phyloP scores from a whole-genome alignment of 2,888 invertebrate genomes.

The Platerodrilus igneus region DNA sequence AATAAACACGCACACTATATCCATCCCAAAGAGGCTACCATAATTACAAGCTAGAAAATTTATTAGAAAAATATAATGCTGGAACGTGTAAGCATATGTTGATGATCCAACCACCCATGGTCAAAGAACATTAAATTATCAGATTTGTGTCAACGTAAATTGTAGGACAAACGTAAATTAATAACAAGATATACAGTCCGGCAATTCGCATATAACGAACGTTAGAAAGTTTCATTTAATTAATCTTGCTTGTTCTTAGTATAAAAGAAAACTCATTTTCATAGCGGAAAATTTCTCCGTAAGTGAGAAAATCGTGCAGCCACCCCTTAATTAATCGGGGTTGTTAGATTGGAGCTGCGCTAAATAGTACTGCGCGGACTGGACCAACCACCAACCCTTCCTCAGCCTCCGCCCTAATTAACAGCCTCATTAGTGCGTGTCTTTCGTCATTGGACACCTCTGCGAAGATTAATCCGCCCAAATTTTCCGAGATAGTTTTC shows the following conservation, averaged over 20 bases:
- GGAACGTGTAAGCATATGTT: too few species aligned
- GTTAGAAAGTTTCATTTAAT: background rate
- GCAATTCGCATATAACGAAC: too few species aligned
- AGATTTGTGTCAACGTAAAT: constrained; percentile 35
- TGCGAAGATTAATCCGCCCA: constrained; percentile 20
- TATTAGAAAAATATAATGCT: too few species aligned
- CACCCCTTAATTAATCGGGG: constrained; percentile 47
- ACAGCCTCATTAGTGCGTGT: constrained; percentile 38
- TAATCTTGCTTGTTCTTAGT: background rate
- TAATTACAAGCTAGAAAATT: too few species aligned
- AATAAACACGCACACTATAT: too few species aligned
- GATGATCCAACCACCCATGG: constrained; percentile 36
- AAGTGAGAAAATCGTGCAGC: constrained; percentile 29
- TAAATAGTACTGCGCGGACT: constrained; percentile 49
- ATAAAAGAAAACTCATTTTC: too few species aligned
- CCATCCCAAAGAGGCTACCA: too few species aligned
- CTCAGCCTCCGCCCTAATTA: constrained; percentile 46
- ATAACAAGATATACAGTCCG: too few species aligned
- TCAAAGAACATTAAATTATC: constrained; percentile 33
- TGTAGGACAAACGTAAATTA: constrained; percentile 33
- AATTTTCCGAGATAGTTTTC: constrained; percentile 8
- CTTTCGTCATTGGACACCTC: constrained; percentile 29
- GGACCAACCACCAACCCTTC: constrained; percentile 43
- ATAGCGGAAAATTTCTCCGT: constrained; percentile 20
- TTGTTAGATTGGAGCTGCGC: constrained; percentile 47